Base-by-base conservation (phyloP, 2,888 invertebrate species). In the Yponomeuta evonymella region DNA sequence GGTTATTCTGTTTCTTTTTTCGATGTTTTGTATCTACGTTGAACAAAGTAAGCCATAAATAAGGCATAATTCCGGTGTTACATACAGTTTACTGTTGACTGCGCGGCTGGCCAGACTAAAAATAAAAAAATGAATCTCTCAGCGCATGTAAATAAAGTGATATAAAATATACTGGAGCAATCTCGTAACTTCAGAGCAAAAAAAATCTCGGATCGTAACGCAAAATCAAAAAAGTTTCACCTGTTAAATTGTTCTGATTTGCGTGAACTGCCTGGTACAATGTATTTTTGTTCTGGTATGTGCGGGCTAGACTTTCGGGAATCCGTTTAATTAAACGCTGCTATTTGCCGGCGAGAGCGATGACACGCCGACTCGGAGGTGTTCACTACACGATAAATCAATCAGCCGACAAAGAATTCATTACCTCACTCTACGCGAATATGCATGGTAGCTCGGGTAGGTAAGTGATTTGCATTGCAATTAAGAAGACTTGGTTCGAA, bases 1-100 rank as follows among this genome's bases (percentile, higher is more conserved):
- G 43, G 43, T 87, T 87, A 83, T 15, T 58, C 15, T 58, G 51
- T 58, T 12, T 9, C 12, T 2, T 43, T 43, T 43, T 43, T 43
- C 8, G 5, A 43, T 43, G 43, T 43, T 15, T 15, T 4, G 12
- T 58, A 58, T 15, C 51, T 58, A 58, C 51, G 51, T 0, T 58
- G 15, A 58, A 86, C 86, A 81, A 87, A 89, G 89, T 87, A 87
- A 86, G 83, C 87, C 82, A 84, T 89, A 87, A 88, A 87, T 87
- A 67, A 67, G 36, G 36, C 51, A 70, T 66, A 67, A 70, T 70
- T 65, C 70, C 70, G 65, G 70, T 63, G 43, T 70, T 65, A 65
- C 70, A 65, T 70, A 70, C 48, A 48, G 15, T 70, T 70, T 70
- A 36, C 64, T 29, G n/a, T 23, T 23, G 29, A 30, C 64, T 64